phyloP scores from a whole-genome alignment of 2,888 invertebrate species.

The Ceratothoa steindachneri region DNA sequence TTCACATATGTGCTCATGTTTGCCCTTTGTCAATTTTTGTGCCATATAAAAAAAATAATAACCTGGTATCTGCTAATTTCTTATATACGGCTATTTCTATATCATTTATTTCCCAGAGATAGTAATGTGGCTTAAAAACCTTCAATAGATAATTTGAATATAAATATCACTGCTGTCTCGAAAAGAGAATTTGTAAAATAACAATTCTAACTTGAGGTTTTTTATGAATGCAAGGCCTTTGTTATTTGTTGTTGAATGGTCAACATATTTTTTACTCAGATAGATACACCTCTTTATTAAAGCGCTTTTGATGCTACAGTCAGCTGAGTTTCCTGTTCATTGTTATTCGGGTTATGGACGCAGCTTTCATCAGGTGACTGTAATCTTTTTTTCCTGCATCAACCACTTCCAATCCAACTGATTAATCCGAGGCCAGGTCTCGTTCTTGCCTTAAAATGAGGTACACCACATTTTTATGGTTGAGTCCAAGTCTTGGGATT shows the following conservation, averaged over 20 bases:
- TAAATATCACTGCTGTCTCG: not conserved
- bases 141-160: not conserved
- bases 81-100: not conserved
- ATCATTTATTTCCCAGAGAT: not conserved
- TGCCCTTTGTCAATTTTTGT: not conserved
- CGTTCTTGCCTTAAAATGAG: no score
- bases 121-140: not conserved
- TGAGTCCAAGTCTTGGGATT: no score
- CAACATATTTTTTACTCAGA: not conserved
- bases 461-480: no score
- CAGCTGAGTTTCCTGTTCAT: slow-evolving; percentile 17
- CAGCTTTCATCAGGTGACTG: slow-evolving; percentile 8
- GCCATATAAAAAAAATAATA: not conserved
- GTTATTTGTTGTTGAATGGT: not conserved
- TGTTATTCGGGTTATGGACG: not conserved
- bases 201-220: not conserved
- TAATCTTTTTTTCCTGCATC: not conserved
- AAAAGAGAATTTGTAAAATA: no score
- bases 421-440: not conserved
- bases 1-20: not conserved
- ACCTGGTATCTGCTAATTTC: not conserved
- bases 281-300: not conserved
- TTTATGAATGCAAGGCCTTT: not conserved
- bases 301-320: slow-evolving; percentile 43
- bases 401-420: not conserved